These are phyloP conservation scores for Diabrotica virgifera DNA, from an alignment of 1,140 invertebrate species.

Conservation along the genomic window DNA sequence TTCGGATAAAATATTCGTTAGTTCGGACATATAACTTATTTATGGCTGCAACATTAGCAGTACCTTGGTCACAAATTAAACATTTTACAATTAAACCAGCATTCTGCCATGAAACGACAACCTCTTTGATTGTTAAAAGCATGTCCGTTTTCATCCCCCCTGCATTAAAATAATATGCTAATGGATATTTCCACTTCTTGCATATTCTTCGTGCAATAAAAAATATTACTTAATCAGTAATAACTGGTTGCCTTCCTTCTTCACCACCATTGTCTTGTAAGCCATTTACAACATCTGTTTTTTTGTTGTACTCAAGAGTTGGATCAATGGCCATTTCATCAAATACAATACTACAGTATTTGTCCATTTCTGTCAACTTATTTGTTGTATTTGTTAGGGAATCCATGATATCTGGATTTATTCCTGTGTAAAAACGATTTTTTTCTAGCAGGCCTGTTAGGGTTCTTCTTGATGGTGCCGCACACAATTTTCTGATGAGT, in stretches of 20 bases:
- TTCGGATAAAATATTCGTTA: not conserved
- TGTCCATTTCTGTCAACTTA: constrained; percentile 20
- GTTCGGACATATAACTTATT: constrained; percentile 5
- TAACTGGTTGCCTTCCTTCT: constrained; percentile 2
- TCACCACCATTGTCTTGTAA: constrained; percentile 21
- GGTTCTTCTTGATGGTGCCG: constrained; percentile 30
- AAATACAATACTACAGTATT: constrained; percentile 25
- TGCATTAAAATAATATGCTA: constrained; percentile 7
- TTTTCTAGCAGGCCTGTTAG: constrained; percentile 30
- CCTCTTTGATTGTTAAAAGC: constrained; percentile 3
- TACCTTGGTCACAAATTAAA: constrained; percentile 17
- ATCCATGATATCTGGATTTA: constrained; percentile 31
- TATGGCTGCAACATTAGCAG: constrained; percentile 11
- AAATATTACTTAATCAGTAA: constrained; percentile 18
- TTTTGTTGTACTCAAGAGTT: not conserved
- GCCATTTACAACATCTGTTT: constrained; percentile 10
- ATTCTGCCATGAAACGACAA: not conserved
- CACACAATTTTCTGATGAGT: constrained; percentile 29
- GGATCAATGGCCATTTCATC: constrained; percentile 28
- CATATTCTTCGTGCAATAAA: constrained; percentile 19
- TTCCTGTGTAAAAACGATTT: constrained; percentile 34
- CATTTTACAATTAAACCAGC: constrained; percentile 7
- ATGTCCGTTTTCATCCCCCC: not conserved
- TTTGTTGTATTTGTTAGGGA: constrained; percentile 3
- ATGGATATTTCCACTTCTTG: constrained; percentile 19